Evolutionary conservation across 2,113 vertebrate species (phyloP), one percentile per base, ranked within the genome.

Genomic region (Lasiurus cinereus): DNA sequence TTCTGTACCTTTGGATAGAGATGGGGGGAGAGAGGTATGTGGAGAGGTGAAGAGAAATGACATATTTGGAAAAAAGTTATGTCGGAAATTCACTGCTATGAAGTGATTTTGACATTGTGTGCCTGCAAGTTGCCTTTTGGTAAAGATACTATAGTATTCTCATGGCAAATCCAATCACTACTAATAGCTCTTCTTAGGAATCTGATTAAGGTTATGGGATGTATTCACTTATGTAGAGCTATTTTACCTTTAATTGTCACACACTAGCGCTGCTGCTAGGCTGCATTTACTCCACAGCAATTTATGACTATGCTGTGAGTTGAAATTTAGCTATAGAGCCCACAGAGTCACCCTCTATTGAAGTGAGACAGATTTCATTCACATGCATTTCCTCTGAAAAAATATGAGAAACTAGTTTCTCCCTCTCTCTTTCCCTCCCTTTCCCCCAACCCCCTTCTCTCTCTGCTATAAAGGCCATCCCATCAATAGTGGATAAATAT

Each of bases 1-100:
- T 92, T 54, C 56, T 76, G 36, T 74, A n/a, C 1, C 31, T 64
- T 79, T 83, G 52, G 29, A 27, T 22, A 54, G 22, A 9, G 22
- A 21, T 72, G n/a, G 19, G 36, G 13, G 39, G 13, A 56, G 3
- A 72, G 54, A 72, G 22, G 33, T 9, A 31, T n/a, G 36, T 33
- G 33, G 12, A 31, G 43, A 85, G 56, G 14, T 77, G 2, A 72
- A 16, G 84, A 84, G 33, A 46, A 76, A 78, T 77, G 54, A 59
- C 14, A 12, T 56, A 76, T 84, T 84, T 66, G 79, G 36, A 84
- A 96, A 83, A 14, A 94, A 91, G 78, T 73, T 31, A 56, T 85
- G 8, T 52, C 29, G 31, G 22, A 66, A 73, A 36, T 66, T 80
- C 24, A 67, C 33, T 73, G 14, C 18, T 73, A 29, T 80, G 54